Base-by-base conservation (phyloP, 2,113 vertebrate species). In the Neodontobutis hainanensis region DNA sequence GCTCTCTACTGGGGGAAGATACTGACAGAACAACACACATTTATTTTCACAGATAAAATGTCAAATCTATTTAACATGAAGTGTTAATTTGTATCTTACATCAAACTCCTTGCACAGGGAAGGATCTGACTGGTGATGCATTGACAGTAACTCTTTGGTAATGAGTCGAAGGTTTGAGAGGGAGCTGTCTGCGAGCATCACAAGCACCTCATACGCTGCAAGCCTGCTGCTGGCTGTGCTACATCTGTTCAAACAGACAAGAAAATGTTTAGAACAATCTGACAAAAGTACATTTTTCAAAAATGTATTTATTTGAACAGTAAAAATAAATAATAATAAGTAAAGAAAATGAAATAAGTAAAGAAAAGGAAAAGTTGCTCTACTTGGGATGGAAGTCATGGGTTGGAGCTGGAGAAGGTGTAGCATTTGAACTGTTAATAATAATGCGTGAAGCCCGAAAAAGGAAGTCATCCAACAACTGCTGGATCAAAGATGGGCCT, bases 371-470 rank as follows among this genome's bases (percentile, higher is more conserved):
- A 38, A 57, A 38, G 16, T 6, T 45, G 64, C 2, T 90, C 82
- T 94, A 99, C 97, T 98, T 99, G 80, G 97, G 97, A 82, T 98
- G 96, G 85, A 99, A 99, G 86, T 99, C 96, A 64, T 99, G 96
- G 82, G 94, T 96, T 78, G 95, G 94, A 46, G 96, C 94, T 34
- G 93, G 93, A 52, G 94, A 94, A 72, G 95, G 94, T 51, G 95
- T 94, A 51, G 96, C 93, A 78, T 95, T 98, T 85, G 96, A 95
- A 83, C 94, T 98, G 70, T 97, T 99, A 89, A 99, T 93, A 84
- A 99, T 99, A 80, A 99, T 99, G 81, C 96, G 95, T n/a, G 97
- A 99, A 19, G 97, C 97, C 86, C 96, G 93, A 91, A 99, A 99
- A 72, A 99, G 93, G 90, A 99, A 99, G 89, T 99, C 97, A 88